Evolutionary conservation across 2,113 vertebrate genomes (phyloP), one percentile per base, ranked within the genome.

Genomic region (Stictonetta naevosa): DNA sequence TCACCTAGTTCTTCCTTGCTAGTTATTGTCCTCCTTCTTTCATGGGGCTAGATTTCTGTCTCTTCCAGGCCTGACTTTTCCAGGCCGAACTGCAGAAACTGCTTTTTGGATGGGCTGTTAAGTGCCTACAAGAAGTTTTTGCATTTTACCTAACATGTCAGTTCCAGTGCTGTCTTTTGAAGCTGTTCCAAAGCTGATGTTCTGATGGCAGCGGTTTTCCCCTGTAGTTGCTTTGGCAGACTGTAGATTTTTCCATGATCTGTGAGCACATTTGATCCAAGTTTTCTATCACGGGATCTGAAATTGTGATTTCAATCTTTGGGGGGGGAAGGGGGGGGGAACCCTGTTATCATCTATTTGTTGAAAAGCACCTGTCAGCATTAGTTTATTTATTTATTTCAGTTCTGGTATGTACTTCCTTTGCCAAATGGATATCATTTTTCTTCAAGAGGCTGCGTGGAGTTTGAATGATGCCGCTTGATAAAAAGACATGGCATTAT

Each of bases 311-410:
- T 79, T 82, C 33, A 28, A 0, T 14, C 7, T 26, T n/a, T n/a
- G n/a, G n/a, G n/a, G n/a, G n/a, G n/a, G 25, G 8, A 22, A 6
- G 5, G 14, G 3, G 14, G 7, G 4, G 13, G 21, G 53, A 31
- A 69, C 14, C 11, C 28, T 72, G 6, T 48, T 80, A n/a, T 8
- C 0, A 2, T 23, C 13, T 68, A 2, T 60, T 64, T 75, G 5
- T 86, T 67, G 46, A 71, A 88, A 81, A 78, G 15, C 38, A 84
- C 71, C 40, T 52, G 8, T 66, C 20, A 72, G 3, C 36, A 11
- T 67, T 58, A 46, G 13, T 29, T 14, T 28, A 8, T 42, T 83
- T n/a, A 40, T 69, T 40, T 34, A 48, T 6, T 28, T 17, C 8
- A 10, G 17, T 55, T 74, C 55, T 77, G 7, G 3, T 40, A 18